phyloP scores from a whole-genome alignment of 2,113 vertebrate genomes.

The Solenodon paradoxus region DNA sequence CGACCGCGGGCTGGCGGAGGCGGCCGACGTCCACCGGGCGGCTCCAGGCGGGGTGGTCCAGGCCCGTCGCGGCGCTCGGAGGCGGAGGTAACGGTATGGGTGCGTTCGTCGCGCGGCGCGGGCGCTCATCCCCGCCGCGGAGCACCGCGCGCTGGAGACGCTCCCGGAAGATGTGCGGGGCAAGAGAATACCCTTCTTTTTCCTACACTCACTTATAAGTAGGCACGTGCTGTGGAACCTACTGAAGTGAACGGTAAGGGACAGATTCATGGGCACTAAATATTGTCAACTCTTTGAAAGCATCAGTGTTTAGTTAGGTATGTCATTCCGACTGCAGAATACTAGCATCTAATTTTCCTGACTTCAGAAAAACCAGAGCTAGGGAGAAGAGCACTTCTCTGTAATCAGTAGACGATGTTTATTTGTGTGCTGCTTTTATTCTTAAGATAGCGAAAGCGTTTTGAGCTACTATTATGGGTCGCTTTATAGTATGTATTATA shows the following conservation, averaged over 20 bases:
- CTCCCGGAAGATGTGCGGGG: background rate
- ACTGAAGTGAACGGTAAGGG: background rate
- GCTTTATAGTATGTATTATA: background rate
- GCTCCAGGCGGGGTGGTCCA: too few species aligned
- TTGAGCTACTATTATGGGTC: background rate
- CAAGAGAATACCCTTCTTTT: background rate
- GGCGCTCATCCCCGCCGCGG: background rate
- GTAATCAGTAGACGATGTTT: background rate
- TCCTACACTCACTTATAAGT: background rate
- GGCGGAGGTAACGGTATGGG: background rate
- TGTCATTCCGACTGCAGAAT: background rate
- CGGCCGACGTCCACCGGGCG: background rate
- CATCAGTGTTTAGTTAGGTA: background rate
- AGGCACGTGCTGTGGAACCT: background rate
- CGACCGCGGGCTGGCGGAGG: background rate
- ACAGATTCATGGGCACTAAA: background rate
- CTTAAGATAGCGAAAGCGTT: background rate
- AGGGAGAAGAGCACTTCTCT: background rate
- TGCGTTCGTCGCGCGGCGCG: background rate
- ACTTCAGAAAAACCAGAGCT: background rate
- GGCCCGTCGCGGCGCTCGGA: rapidly evolving
- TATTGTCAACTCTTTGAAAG: background rate
- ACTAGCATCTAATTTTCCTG: background rate
- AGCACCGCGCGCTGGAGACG: background rate
- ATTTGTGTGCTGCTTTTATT: background rate